Base-by-base conservation (phyloP, 2,888 invertebrate species). In the Xanthia togata region DNA sequence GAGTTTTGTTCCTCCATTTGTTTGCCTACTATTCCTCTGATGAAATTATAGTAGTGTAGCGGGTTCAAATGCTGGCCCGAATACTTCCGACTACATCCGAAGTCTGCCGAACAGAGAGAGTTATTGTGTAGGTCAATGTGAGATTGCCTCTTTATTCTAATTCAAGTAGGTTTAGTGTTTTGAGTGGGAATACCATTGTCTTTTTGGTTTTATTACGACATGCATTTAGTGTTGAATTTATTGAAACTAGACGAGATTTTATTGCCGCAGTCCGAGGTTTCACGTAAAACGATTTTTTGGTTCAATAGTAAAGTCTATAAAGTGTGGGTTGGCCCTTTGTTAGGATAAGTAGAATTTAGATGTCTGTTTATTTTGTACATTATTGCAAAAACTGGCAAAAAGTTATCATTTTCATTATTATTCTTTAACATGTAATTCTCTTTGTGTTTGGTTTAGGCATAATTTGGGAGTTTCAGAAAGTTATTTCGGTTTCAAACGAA, bases 91-190 rank as follows among this genome's bases (percentile, higher is more conserved):
- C 53, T 53, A 53, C 60, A 63, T 44, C 77, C 83, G 83, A 82
- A 72, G 47, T 50, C 44, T 23, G 12, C 68, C 63, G 78, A 76
- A 74, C 74, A 67, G 64, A 17, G 47, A 81, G 82, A 88, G 87
- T 87, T 88, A 88, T 88, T 67, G 85, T 70, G 68, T n/a, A 57
- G 85, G 87, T 80, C 84, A 82, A 82, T 73, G 86, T 76, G 64
- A 73, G 73, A 74, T 78, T 64, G 38, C 17, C 70, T 81, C 78
- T 87, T 77, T 84, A 87, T 87, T 88, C 79, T 85, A 79, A 85
- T 82, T 78, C 88, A 87, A 69, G 81, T 81, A 81, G 73, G 77
- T 82, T 85, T 63, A 79, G 80, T 77, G 69, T 81, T 79, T 69
- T 78, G 68, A 81, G 78, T 84, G 80, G 82, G 68, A 74, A 74